Base-by-base conservation (phyloP, 2,113 vertebrate species). In the Pygoscelis antarcticus region DNA sequence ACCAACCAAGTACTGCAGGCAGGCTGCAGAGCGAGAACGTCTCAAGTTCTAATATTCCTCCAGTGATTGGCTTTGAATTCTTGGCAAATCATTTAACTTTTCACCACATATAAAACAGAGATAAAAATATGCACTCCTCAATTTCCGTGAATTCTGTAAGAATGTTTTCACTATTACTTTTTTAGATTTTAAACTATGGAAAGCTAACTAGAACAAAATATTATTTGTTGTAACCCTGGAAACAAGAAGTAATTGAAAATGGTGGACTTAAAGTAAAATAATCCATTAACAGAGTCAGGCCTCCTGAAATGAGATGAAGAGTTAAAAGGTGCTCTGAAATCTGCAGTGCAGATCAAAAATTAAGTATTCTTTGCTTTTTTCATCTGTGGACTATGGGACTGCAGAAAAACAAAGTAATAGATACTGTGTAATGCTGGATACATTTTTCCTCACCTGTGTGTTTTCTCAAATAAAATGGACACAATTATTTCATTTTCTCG, bases 321-420 rank as follows among this genome's bases (percentile, higher is more conserved):
- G 61, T 32, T 44, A 46, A 72, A 72, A 87, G 65, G 36, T 70
- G 52, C 57, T 66, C 54, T 3, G 6, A 91, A 90, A 87, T 89
- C 92, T 91, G 93, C 87, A 96, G n/a, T 94, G 91, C 69, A 92
- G 89, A 92, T 84, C 32, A 83, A 93, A 92, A 93, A 80, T 86
- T 61, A n/a, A 71, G 30, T n/a, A 81, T 93, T 86, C 80, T 82
- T 78, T 76, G 8, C 69, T 76, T 85, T 40, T 64, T 89, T 69
- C 34, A 52, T 72, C 68, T 61, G 22, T 42, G 40, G 68, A 55
- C 47, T 60, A 17, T 5, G 13, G 55, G 36, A 78, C 55, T 81
- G 83, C 69, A 95, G 72, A 49, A 89, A 84, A 89, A 40, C 44
- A 75, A 93, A 74, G 49, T 57, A 69, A 57, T 5, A 80, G 52